Percentiles rank a stretch among this genome's conserved stretches.
Evolutionary conservation across 2,113 vertebrate genomes (phyloP).

Genomic region (Mixornis gularis): DNA sequence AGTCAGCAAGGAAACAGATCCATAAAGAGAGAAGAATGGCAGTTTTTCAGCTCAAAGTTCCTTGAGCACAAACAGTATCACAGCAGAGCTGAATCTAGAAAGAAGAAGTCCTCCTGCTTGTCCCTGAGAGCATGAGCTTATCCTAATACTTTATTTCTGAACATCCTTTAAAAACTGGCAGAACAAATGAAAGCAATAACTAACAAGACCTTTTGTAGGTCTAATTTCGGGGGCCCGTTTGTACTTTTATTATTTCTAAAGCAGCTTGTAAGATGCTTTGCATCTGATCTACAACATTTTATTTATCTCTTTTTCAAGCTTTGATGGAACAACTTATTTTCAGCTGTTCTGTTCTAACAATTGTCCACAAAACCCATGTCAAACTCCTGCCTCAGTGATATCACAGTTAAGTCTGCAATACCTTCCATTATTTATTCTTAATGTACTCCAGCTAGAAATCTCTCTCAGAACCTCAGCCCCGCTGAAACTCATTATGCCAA

Average conservation of each 20-base stretch:
- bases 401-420: not conserved
- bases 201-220: not conserved
- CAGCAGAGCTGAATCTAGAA: not conserved
- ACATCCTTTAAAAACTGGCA: not conserved
- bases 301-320: not conserved
- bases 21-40: not conserved
- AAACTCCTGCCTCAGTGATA: not conserved
- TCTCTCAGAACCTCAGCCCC: not conserved
- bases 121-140: not conserved
- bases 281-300: not conserved
- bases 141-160: not conserved
- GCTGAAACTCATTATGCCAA: slow-evolving; percentile 18
- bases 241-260: not conserved
- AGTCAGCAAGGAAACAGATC: not conserved
- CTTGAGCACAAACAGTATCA: not conserved
- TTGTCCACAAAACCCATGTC: not conserved
- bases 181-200: not conserved
- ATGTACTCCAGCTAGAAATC: not conserved
- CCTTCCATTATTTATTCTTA: not conserved
- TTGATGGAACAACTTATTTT: not conserved
- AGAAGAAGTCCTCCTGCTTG: not conserved
- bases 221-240: not conserved
- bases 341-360: not conserved
- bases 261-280: not conserved
- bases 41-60: not conserved